These are phyloP conservation scores for Perca flavescens DNA, from an alignment of 2,113 vertebrate genomes.

Conservation along the genomic window DNA sequence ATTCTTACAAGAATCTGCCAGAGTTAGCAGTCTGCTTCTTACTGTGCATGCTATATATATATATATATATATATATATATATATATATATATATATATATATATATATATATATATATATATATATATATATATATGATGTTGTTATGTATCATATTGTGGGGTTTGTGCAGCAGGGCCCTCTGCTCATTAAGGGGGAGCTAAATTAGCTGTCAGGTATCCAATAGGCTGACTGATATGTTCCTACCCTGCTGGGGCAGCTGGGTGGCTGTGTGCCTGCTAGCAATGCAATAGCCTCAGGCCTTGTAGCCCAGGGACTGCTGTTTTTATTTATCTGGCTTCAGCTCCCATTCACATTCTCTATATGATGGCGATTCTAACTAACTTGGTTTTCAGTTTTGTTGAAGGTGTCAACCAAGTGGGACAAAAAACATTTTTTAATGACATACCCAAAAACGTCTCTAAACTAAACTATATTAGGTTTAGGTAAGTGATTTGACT, in stretches of 20 bases:
- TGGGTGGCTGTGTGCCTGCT: constrained; percentile 74
- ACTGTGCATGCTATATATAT: constrained; percentile 10
- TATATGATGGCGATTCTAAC: constrained; percentile 30
- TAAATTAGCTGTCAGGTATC: constrained; percentile 76
- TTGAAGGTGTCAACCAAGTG: constrained; percentile 3
- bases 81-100: too few relatives aligned
- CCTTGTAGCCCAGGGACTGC: constrained; percentile 56
- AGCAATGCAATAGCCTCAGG: constrained; percentile 74
- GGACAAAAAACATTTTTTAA: neutral
- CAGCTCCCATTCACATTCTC: constrained; percentile 47
- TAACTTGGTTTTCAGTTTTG: constrained; percentile 39
- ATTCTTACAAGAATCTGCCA: constrained; percentile 25
- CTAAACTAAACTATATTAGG: too few relatives aligned
- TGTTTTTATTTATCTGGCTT: constrained; percentile 67
- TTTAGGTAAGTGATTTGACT: neutral
- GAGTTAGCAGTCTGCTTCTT: constrained; percentile 25
- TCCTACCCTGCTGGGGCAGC: constrained; percentile 62
- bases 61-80: too few relatives aligned
- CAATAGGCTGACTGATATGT: constrained; percentile 68
- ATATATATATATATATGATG: constrained; percentile 14
- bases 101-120: too few relatives aligned
- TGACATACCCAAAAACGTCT: too few relatives aligned
- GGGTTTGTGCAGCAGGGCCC: constrained; percentile 47
- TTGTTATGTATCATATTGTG: constrained; percentile 66
- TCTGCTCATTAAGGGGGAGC: constrained; percentile 69